Base-by-base conservation (phyloP, 2,888 invertebrate genomes). In the Erannis defoliaria region DNA sequence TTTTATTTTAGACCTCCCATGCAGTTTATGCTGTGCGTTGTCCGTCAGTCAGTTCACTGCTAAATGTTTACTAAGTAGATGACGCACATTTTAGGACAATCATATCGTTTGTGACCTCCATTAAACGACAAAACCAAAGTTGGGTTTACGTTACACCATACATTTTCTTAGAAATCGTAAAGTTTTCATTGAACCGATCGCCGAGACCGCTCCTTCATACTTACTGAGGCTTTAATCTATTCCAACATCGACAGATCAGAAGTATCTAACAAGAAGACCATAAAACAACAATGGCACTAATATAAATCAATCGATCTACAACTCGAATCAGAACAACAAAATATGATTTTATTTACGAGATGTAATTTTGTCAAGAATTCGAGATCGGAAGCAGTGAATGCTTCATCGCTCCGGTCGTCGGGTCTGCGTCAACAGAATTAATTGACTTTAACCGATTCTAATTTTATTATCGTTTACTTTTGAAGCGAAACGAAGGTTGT, bases 341-440 rank as follows among this genome's bases (percentile, higher is more conserved):
- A 54, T 43, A 40, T 42, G 21, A 70, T 74, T 62, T 62, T 59
- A 64, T 62, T 62, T 59, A 64, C 58, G 63, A 69, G 62, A 67
- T 65, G 68, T 64, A 55, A 54, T 54, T 54, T 45, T 54, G 16
- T n/a, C 48, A 33, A 43, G 43, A 56, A 31, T 31, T 8, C 42
- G 45, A 65, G 56, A 68, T 78, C 73, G 79, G 76, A 78, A 75
- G 73, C 75, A 71, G 69, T 75, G 70, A 74, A 75, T 69, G 68
- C 72, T 71, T 72, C 73, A 70, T 64, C 68, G 64, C 67, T 59
- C 64, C 31, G 64, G 62, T 55, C 57, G 64, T 60, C 53, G 60
- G 54, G 43, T 62, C 71, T 74, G 68, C 73, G 64, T 61, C 61
- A 62, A 60, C 60, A 45, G 38, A 68, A 58, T 62, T 66, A 71